Evolutionary conservation across 2,888 invertebrate species (phyloP).

Genomic region (Rhimphoctona megacephalus): DNA sequence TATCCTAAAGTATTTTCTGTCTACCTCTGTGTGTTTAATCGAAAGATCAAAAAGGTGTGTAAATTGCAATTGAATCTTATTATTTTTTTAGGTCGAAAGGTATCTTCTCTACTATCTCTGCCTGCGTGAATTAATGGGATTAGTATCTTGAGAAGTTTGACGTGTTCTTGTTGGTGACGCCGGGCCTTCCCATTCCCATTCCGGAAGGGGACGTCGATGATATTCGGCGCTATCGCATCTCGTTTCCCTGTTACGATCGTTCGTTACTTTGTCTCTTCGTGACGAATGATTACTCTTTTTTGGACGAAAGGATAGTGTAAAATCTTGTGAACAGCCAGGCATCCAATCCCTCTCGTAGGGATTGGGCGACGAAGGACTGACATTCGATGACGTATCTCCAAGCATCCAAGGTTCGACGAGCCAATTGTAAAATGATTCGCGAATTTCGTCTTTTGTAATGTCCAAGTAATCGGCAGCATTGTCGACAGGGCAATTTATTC

Average conservation of each 20-base stretch:
- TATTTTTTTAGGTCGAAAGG: not conserved
- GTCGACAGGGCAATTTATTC: constrained; percentile 62
- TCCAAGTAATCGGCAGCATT: constrained; percentile 31
- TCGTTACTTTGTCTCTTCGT: constrained; percentile 30
- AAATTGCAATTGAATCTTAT: not conserved
- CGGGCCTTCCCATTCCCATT: constrained; percentile 34
- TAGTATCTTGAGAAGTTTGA: constrained; percentile 29
- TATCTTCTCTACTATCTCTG: constrained; percentile 24
- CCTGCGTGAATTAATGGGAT: constrained; percentile 37
- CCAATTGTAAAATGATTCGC: constrained; percentile 69
- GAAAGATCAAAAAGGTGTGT: not conserved
- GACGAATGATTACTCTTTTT: constrained; percentile 16
- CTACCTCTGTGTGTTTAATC: not conserved
- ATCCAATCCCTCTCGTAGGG: not conserved
- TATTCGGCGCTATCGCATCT: constrained; percentile 38
- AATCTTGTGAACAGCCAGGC: not conserved
- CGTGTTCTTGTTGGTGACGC: not conserved
- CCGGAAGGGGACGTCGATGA: constrained; percentile 19
- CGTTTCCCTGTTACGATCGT: constrained; percentile 73
- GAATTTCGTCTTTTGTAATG: constrained; percentile 54
- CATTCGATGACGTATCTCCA: constrained; percentile 1
- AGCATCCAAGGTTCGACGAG: constrained; percentile 63
- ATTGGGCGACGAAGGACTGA: not conserved
- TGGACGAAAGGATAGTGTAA: not conserved
- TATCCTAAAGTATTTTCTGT: not conserved